These are phyloP conservation scores for Trichogramma dendrolimi DNA, from an alignment of 2,888 invertebrate genomes.

Conservation along the genomic window DNA sequence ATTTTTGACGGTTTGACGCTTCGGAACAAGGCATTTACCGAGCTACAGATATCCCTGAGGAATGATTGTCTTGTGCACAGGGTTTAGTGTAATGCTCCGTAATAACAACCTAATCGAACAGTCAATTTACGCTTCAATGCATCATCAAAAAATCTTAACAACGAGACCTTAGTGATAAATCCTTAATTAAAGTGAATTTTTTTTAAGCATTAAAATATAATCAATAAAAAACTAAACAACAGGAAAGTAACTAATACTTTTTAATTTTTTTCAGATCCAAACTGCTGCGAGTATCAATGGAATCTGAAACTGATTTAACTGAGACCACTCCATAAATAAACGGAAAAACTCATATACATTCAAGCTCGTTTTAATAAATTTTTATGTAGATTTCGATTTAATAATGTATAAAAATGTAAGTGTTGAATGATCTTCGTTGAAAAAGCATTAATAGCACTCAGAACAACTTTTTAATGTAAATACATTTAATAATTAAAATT, in stretches of 20 bases:
- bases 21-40: constrained; percentile 4
- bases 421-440: constrained; percentile 48
- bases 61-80: background rate
- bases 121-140: background rate
- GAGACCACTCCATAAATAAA: constrained; percentile 42
- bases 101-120: constrained; percentile 19
- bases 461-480: constrained; percentile 29
- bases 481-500: constrained; percentile 30
- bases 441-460: constrained; percentile 30
- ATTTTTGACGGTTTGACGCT: constrained; percentile 11
- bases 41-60: background rate
- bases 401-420: constrained; percentile 46
- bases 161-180: background rate
- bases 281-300: constrained; percentile 32
- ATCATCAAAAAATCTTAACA: background rate
- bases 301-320: constrained; percentile 38
- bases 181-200: background rate
- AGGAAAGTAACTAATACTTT: background rate
- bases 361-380: constrained; percentile 50
- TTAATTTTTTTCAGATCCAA: constrained; percentile 36
- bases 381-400: constrained; percentile 49
- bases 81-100: constrained; percentile 2
- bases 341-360: constrained; percentile 33
- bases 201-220: background rate
- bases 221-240: background rate